These are phyloP conservation scores for Gambusia holbrooki DNA, from an alignment of 2,113 vertebrate genomes.

Conservation along the genomic window DNA sequence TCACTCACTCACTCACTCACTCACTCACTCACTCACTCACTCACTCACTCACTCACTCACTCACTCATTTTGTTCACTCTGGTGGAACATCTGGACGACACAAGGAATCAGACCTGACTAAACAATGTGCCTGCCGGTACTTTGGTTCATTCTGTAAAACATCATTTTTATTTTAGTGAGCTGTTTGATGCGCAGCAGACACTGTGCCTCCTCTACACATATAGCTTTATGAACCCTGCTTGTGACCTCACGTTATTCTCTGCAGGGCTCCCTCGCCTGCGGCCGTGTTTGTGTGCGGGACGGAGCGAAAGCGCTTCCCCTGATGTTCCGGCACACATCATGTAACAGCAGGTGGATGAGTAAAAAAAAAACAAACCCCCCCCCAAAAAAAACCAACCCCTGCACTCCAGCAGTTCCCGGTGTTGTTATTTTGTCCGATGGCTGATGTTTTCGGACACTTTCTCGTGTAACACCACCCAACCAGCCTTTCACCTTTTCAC, in stretches of 20 bases:
- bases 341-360: slow-evolving; percentile 57
- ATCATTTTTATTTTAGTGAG: neutral
- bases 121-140: too few species aligned
- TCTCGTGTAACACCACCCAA: slow-evolving; percentile 52
- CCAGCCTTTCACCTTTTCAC: slow-evolving; percentile 50
- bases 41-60: too few species aligned
- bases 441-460: slow-evolving; percentile 62
- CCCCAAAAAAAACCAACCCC: slow-evolving; percentile 6
- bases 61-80: too few species aligned
- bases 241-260: slow-evolving; percentile 27
- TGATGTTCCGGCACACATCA: slow-evolving; percentile 40
- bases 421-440: slow-evolving; percentile 33
- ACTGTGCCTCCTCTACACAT: slow-evolving; percentile 24
- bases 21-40: too few species aligned
- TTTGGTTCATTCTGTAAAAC: too few species aligned
- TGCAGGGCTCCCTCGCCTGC: slow-evolving; percentile 32
- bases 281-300: slow-evolving; percentile 19
- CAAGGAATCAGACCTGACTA: too few species aligned
- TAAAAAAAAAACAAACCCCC: neutral
- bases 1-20: too few species aligned
- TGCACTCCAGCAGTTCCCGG: slow-evolving; percentile 19
- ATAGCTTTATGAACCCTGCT: slow-evolving; percentile 52
- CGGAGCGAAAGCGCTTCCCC: slow-evolving; percentile 19
- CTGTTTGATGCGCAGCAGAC: slow-evolving; percentile 21
- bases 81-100: too few species aligned